Conservation (phyloP, 2,888 invertebrate genomes). For the Cybosia mesomella region DNA sequence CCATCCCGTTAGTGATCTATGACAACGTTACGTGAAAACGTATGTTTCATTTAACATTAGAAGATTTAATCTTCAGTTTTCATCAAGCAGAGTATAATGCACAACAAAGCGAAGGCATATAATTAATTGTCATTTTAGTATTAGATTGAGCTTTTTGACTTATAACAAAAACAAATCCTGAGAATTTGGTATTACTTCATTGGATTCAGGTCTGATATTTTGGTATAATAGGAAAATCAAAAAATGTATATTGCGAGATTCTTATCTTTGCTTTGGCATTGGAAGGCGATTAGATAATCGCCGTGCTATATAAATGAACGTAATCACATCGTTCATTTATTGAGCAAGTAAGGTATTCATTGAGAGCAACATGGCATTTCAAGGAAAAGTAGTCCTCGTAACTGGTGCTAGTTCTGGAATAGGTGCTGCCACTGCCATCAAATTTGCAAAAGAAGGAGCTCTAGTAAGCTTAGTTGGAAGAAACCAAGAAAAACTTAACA, state of each 20-base stretch:
- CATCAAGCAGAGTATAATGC: no score
- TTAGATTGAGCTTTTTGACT: no score
- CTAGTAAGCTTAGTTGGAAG: conserved; percentile 44
- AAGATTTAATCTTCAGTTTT: no score
- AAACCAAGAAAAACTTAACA: conserved; percentile 41
- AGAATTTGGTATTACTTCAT: no score
- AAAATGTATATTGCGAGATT: not conserved
- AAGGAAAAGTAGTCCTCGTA: conserved; percentile 52
- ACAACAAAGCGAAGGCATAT: no score
- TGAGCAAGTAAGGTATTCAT: not conserved
- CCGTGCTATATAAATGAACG: not conserved
- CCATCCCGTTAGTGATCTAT: no score
- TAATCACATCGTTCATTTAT: no score
- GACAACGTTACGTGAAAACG: no score
- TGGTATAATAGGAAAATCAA: not conserved
- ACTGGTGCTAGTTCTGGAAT: conserved; percentile 52
- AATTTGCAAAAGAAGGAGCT: conserved; percentile 44
- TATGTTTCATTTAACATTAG: no score
- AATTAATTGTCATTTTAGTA: no score
- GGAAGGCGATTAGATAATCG: not conserved
- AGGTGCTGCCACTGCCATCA: conserved; percentile 43
- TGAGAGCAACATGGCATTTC: conserved; percentile 44
- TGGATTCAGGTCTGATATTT: no score
- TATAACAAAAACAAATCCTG: no score
- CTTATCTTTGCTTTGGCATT: not conserved